phyloP scores from a whole-genome alignment of 2,888 invertebrate genomes.

The Temnothorax ravouxi region DNA sequence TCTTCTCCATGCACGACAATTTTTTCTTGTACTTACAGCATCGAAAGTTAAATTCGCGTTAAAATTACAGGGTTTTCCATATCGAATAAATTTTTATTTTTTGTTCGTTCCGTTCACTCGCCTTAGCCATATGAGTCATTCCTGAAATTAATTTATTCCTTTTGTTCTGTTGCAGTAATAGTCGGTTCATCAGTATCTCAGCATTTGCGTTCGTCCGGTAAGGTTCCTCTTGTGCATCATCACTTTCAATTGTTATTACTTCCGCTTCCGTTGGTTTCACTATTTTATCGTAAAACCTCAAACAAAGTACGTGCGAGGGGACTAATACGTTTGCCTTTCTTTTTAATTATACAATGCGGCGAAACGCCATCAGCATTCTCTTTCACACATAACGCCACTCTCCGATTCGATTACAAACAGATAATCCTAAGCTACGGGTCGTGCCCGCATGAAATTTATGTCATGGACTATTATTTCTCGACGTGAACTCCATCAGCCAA shows the following conservation, averaged over 20 bases:
- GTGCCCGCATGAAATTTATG: conserved; percentile 50
- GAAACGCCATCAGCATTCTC: conserved; percentile 9
- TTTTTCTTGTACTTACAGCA: not conserved
- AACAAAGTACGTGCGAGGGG: not conserved
- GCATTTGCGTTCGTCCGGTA: not conserved
- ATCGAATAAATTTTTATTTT: conserved; percentile 41
- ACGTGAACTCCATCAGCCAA: conserved; percentile 47
- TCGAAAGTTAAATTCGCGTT: not conserved
- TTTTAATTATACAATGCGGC: conserved; percentile 24
- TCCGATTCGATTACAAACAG: conserved; percentile 23
- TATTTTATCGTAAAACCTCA: not conserved
- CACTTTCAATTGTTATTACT: conserved; percentile 25
- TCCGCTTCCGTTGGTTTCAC: not conserved
- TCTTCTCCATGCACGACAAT: not conserved
- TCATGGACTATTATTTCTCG: conserved; percentile 46
- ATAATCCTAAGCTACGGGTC: conserved; percentile 34
- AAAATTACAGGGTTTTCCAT: not conserved
- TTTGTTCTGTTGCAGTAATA: not conserved
- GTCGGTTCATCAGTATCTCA: not conserved
- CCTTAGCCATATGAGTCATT: not conserved
- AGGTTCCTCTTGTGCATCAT: conserved; percentile 31
- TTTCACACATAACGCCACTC: not conserved
- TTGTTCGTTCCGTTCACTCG: not conserved
- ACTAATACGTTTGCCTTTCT: not conserved
- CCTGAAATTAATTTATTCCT: conserved; percentile 22